Conservation (phyloP, 1,140 invertebrate genomes). For the Drosophila lacertosa region DNA sequence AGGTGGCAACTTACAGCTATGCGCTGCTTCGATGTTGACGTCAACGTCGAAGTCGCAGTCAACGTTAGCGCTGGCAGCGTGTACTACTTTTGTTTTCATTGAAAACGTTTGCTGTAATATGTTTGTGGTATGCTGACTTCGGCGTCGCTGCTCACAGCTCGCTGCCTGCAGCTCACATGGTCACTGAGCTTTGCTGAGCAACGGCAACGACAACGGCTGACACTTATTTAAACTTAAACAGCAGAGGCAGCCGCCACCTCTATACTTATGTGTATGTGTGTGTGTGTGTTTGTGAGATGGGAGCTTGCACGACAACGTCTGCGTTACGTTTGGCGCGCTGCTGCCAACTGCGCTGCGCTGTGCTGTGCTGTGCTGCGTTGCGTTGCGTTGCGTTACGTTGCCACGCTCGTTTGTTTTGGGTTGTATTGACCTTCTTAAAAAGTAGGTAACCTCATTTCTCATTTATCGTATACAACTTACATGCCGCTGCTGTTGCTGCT, state of each 20-base stretch:
- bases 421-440: slow-evolving; percentile 83
- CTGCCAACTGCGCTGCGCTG: slow-evolving; percentile 18
- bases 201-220: slow-evolving; percentile 10
- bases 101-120: slow-evolving; percentile 82
- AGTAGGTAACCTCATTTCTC: slow-evolving; percentile 83
- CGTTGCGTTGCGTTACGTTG: slow-evolving; percentile 61
- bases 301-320: slow-evolving; percentile 34
- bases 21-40: slow-evolving; percentile 9
- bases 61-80: slow-evolving; percentile 55
- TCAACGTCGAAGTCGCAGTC: slow-evolving; percentile 23
- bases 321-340: slow-evolving; percentile 33
- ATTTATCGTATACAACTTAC: slow-evolving; percentile 83
- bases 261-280: not conserved
- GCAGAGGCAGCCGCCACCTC: slow-evolving; percentile 4
- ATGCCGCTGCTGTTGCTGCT: slow-evolving; percentile 49
- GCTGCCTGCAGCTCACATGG: slow-evolving; percentile 63
- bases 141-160: slow-evolving; percentile 25
- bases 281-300: slow-evolving; percentile 27
- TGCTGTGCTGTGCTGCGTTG: slow-evolving; percentile 49
- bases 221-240: slow-evolving; percentile 54
- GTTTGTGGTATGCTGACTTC: slow-evolving; percentile 68
- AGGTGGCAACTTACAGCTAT: slow-evolving; percentile 70
- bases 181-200: slow-evolving; percentile 74
- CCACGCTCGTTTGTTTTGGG: slow-evolving; percentile 81
- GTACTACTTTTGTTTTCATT: slow-evolving; percentile 82